Percentiles rank a stretch among this genome's conserved stretches.
These are phyloP conservation scores for Hyles lineata DNA, from an alignment of 2,888 invertebrate species.

Conservation along the genomic window DNA sequence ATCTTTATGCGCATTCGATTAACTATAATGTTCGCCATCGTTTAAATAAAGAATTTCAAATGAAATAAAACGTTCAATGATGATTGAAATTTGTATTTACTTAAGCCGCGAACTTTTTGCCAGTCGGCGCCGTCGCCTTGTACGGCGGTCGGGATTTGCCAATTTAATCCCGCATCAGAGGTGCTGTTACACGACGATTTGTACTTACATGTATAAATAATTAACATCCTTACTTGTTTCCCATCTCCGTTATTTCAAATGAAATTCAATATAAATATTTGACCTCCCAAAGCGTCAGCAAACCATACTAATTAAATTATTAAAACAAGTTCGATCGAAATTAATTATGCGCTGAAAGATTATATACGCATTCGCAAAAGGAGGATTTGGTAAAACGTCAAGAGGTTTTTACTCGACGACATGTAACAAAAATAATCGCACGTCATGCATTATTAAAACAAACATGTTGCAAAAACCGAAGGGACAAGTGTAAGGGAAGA, in stretches of 20 bases:
- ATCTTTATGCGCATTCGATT: constrained; percentile 80
- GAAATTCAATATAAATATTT: constrained; percentile 48
- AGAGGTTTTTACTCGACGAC: constrained; percentile 14
- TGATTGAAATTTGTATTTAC: constrained; percentile 83
- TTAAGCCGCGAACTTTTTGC: constrained; percentile 71
- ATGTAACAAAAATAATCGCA: constrained; percentile 31
- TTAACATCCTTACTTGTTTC: constrained; percentile 58
- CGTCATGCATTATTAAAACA: constrained; percentile 78
- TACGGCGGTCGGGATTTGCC: constrained; percentile 76
- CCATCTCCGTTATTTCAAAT: constrained; percentile 43
- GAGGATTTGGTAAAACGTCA: constrained; percentile 9
- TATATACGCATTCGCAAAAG: constrained; percentile 40
- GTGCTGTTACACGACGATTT: constrained; percentile 57
- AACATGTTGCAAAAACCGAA: constrained; percentile 63
- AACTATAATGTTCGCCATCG: constrained; percentile 64
- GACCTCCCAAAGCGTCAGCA: not conserved
- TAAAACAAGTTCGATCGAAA: constrained; percentile 46
- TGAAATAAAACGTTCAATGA: constrained; percentile 67
- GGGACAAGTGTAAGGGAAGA: constrained; percentile 81
- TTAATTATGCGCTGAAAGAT: constrained; percentile 50
- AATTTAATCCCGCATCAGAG: constrained; percentile 69
- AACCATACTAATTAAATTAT: constrained; percentile 42
- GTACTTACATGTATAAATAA: constrained; percentile 62
- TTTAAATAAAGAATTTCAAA: constrained; percentile 74
- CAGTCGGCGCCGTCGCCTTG: constrained; percentile 68